phyloP scores from a whole-genome alignment of 2,113 vertebrate species.

The Eurystomus gularis region DNA sequence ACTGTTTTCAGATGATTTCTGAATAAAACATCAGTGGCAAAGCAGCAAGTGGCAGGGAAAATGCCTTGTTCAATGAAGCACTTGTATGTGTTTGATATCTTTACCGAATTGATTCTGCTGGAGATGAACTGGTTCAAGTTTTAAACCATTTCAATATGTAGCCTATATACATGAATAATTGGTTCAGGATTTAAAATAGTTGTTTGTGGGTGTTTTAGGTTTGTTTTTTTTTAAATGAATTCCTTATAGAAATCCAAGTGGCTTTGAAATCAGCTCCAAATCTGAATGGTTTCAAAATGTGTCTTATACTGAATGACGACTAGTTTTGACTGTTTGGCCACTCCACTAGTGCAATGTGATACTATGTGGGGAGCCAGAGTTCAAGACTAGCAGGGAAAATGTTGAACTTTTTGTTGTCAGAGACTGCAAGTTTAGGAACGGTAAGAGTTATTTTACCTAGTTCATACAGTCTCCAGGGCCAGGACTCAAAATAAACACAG shows the following conservation, averaged over 20 bases:
- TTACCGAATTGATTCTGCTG: conserved; percentile 45
- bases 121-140: conserved; percentile 31
- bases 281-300: conserved; percentile 72
- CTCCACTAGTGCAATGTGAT: background rate
- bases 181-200: conserved; percentile 61
- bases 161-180: conserved; percentile 63
- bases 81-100: conserved; percentile 5
- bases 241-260: conserved; percentile 53
- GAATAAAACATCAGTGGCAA: background rate
- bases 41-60: background rate
- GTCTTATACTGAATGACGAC: conserved; percentile 30
- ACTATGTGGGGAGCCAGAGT: background rate
- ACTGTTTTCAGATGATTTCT: background rate
- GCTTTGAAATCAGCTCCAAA: conserved; percentile 67
- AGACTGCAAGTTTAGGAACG: background rate
- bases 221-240: conserved; percentile 31
- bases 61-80: conserved; percentile 16
- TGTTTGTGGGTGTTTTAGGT: background rate
- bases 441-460: background rate
- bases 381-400: background rate
- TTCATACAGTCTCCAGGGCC: background rate
- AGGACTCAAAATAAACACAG: background rate
- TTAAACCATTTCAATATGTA: conserved; percentile 66
- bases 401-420: background rate
- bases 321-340: background rate